Evolutionary conservation across 2,888 invertebrate genomes (phyloP).

Genomic region (Caenorhabditis sp.): DNA sequence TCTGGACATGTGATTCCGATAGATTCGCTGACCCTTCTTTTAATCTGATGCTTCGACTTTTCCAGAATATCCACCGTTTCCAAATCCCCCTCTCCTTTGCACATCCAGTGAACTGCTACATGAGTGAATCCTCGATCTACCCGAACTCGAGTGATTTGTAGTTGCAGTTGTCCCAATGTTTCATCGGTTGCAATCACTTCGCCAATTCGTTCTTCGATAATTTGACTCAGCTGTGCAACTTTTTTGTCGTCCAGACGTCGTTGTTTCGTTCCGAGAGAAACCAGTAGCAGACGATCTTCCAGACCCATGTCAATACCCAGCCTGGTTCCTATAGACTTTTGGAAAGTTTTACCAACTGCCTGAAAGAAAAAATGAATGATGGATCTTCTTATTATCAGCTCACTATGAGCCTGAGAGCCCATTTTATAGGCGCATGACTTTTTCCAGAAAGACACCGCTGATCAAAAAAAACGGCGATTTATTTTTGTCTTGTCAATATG

Average conservation of each 20-base stretch:
- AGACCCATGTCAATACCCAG: conserved; percentile 69
- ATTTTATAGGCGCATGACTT: no score
- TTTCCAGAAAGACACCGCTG: no score
- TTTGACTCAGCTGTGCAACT: conserved; percentile 62
- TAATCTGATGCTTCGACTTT: conserved; percentile 51
- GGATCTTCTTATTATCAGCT: no score
- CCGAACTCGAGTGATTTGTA: conserved; percentile 52
- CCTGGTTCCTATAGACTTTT: conserved; percentile 58
- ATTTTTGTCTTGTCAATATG: no score
- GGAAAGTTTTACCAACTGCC: conserved; percentile 65
- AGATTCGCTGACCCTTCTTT: conserved; percentile 57
- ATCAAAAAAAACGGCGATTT: no score
- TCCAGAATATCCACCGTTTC: conserved; percentile 55
- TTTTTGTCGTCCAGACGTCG: conserved; percentile 70
- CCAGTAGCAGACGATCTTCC: conserved; percentile 62
- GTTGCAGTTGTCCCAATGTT: conserved; percentile 33
- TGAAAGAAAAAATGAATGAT: no score
- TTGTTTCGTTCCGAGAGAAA: conserved; percentile 58
- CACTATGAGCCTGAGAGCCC: no score
- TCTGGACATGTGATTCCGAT: conserved; percentile 67
- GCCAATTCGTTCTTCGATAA: conserved; percentile 56
- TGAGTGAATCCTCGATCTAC: conserved; percentile 61
- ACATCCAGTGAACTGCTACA: conserved; percentile 55
- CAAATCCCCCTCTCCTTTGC: conserved; percentile 60
- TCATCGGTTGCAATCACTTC: conserved; percentile 64